Evolutionary conservation across 2,888 invertebrate species (phyloP), one percentile per base, ranked within the genome.

Genomic region (Adelphocoris suturalis): DNA sequence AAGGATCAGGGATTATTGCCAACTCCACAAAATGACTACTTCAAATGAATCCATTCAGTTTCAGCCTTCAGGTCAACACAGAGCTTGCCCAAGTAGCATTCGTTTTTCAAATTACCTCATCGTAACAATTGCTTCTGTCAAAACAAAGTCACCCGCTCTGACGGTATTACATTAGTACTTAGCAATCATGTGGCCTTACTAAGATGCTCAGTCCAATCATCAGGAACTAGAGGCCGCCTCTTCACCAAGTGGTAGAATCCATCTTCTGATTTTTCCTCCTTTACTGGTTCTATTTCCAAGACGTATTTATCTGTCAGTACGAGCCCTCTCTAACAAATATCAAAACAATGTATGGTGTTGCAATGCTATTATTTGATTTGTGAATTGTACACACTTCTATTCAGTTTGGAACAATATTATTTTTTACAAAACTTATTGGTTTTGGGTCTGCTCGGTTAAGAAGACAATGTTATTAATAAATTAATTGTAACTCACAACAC

Each of bases 251-350:
- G 91, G 76, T 12, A 89, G 61, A 76, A 86, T 81, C 23, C 91
- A 47, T 28, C 90, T 16, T 28, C 86, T 47, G 52, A 61, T 87
- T 23, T 0, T 19, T n/a, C 78, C 48, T 48, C 88, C 52, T 82
- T 19, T 16, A 91, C 80, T 0, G 97, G 96, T 27, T 95, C 95
- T 87, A 97, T 95, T 93, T 96, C 96, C 91, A 96, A 94, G 0
- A 96, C 96, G 0, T 95, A 94, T 92, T 96, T 96, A 91, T 95
- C 95, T 86, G 95, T 93, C 91, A 96, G 95, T 85, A 97, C 94
- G 89, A 96, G 93, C 19, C 96, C 96, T 91, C 95, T 95, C 96
- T 96, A 94, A 19, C 16, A 78, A 11, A 68, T 68, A 5, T 16
- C 47, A 37, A 52, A 85, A 19, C 16, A 14, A 55, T 27, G 37